Conservation (phyloP, 1,140 invertebrate genomes). For the Trypoxylus dichotomus region DNA sequence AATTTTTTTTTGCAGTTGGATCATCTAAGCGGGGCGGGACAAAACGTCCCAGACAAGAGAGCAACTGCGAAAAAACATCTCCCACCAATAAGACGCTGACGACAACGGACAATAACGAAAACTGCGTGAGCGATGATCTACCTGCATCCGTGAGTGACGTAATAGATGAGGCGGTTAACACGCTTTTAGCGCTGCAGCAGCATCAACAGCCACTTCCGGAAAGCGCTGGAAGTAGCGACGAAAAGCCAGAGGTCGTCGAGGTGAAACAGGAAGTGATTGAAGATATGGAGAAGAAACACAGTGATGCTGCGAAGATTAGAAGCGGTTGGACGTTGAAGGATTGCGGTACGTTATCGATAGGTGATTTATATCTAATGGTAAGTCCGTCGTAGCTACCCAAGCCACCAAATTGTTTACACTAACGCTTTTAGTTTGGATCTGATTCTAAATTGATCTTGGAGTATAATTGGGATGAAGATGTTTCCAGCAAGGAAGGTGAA, state of each 20-base stretch:
- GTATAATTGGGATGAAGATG: constrained; percentile 74
- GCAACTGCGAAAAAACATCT: constrained; percentile 35
- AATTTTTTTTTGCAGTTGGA: constrained; percentile 12
- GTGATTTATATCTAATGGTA: constrained; percentile 88
- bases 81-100: neutral
- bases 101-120: constrained; percentile 34
- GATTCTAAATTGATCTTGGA: constrained; percentile 79
- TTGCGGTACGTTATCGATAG: constrained; percentile 77
- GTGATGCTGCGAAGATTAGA: constrained; percentile 60
- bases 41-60: constrained; percentile 39
- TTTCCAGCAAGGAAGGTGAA: constrained; percentile 41
- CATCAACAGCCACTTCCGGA: neutral
- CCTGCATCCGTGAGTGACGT: constrained; percentile 36
- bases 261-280: constrained; percentile 28
- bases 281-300: constrained; percentile 28
- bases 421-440: constrained; percentile 66
- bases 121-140: constrained; percentile 35
- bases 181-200: constrained; percentile 44
- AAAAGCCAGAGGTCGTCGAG: constrained; percentile 29
- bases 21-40: constrained; percentile 31
- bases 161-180: constrained; percentile 48
- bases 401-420: too few species aligned
- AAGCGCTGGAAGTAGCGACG: constrained; percentile 20
- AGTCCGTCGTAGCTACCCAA: constrained; percentile 32
- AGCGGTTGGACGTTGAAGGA: constrained; percentile 78